These are phyloP conservation scores for Frankliniella intonsa DNA, from an alignment of 2,888 invertebrate species.

Conservation along the genomic window DNA sequence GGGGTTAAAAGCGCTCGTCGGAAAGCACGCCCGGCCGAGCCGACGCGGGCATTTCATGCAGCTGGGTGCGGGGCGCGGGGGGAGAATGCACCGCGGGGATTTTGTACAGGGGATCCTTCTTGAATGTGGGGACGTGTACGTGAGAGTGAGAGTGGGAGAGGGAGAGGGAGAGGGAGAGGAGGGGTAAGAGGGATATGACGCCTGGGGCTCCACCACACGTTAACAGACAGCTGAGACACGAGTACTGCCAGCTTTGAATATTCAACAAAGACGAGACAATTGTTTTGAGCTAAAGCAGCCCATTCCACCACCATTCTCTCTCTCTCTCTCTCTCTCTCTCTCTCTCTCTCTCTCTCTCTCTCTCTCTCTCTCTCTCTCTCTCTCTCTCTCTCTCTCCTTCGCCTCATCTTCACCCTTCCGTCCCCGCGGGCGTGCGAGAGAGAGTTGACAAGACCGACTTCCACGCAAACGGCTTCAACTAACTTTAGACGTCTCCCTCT, in stretches of 20 bases:
- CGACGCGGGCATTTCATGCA: too few relatives aligned
- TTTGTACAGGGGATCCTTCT: too few relatives aligned
- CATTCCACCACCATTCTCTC: background rate
- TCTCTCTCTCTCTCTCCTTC: background rate
- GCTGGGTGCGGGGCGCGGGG: too few relatives aligned
- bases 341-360: constrained; percentile 1
- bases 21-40: too few relatives aligned
- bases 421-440: background rate
- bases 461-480: too few relatives aligned
- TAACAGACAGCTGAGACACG: background rate
- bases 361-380: constrained; percentile 1
- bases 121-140: background rate
- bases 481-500: too few relatives aligned
- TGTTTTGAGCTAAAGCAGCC: background rate
- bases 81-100: too few relatives aligned
- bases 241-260: background rate
- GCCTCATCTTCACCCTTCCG: background rate
- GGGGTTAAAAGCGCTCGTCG: background rate
- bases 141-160: background rate
- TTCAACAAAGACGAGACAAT: constrained; percentile 18
- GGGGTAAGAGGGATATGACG: background rate
- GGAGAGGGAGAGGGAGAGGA: background rate
- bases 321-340: background rate
- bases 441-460: too few relatives aligned
- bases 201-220: background rate